Evolutionary conservation across 2,113 vertebrate species (phyloP), one percentile per base, ranked within the genome.

Genomic region (Orycteropus afer): DNA sequence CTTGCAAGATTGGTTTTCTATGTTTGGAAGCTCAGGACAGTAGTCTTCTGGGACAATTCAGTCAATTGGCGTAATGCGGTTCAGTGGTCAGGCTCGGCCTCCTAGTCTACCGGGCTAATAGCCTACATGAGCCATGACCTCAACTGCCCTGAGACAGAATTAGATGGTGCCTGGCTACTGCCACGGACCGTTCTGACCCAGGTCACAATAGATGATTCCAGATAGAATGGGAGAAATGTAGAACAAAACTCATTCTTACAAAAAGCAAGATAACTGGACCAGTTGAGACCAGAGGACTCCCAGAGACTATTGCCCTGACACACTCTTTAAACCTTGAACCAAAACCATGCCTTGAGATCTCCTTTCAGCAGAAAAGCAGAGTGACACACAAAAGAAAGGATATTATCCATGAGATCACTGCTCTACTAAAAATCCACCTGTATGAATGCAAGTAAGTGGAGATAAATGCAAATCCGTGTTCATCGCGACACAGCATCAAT

Each of bases 401-500:
- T 53, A 53, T 53, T 53, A 53, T 15, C 12, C 51, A 53, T 53
- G 12, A 53, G 51, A 53, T 53, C 51, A 53, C 2, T 53, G 51
- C 51, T 53, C 51, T 53, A 53, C 51, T 53, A 53, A 53, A 53
- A 53, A 9, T 14, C 51, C 51, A 53, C 12, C 12, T 3, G 51
- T 53, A 53, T 53, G 51, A 53, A 15, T 53, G 12, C 51, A 57
- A 14, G 23, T n/a, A 88, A 53, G 55, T 32, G 79, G 29, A 51
- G 51, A 25, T 8, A 20, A 57, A 65, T 13, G 65, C n/a, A 63
- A 55, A 47, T 32, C 45, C 34, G 32, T 2, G n/a, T 14, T 74
- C 73, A 34, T 0, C 0, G 22, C 0, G 7, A 53, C 23, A n/a
- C 12, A 2, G 27, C 32, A 27, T 10, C 49, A 55, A 65, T 4